These are phyloP conservation scores for Pogonocichla stellata DNA, from an alignment of 2,113 vertebrate species.

Conservation along the genomic window DNA sequence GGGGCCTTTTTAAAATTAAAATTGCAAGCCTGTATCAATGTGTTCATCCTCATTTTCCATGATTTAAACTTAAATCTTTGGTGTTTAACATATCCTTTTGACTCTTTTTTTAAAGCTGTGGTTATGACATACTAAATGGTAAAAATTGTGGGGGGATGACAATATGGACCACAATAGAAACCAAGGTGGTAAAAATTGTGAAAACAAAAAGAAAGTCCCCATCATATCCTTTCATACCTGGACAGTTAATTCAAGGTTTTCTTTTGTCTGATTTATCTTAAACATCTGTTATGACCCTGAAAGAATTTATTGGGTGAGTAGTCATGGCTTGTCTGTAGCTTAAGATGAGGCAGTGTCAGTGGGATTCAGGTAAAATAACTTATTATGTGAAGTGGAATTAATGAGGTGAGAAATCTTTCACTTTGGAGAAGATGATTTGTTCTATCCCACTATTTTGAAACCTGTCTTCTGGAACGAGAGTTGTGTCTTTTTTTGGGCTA, in stretches of 20 bases:
- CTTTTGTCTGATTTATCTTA: background rate
- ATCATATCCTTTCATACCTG: background rate
- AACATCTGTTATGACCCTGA: background rate
- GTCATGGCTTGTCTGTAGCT: background rate
- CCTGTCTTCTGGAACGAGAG: background rate
- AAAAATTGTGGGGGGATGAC: background rate
- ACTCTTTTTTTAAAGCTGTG: background rate
- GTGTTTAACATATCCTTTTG: background rate
- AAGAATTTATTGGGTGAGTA: background rate
- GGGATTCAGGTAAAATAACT: background rate
- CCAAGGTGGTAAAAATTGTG: background rate
- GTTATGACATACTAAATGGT: background rate
- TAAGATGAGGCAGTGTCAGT: background rate
- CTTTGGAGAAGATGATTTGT: background rate
- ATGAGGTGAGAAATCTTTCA: background rate
- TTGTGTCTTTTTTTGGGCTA: background rate
- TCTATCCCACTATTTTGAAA: background rate
- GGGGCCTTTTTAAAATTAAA: constrained; percentile 73
- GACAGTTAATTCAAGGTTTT: background rate
- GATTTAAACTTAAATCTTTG: constrained; percentile 48
- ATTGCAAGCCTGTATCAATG: constrained; percentile 57
- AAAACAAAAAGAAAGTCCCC: background rate
- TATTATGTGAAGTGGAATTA: background rate
- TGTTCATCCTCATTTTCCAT: constrained; percentile 72
- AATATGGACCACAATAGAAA: background rate